A percentile compares a stretch with the other conserved stretches of the same genome.
Conservation (phyloP, 2,888 invertebrate genomes). For the Pollenia labialis region DNA sequence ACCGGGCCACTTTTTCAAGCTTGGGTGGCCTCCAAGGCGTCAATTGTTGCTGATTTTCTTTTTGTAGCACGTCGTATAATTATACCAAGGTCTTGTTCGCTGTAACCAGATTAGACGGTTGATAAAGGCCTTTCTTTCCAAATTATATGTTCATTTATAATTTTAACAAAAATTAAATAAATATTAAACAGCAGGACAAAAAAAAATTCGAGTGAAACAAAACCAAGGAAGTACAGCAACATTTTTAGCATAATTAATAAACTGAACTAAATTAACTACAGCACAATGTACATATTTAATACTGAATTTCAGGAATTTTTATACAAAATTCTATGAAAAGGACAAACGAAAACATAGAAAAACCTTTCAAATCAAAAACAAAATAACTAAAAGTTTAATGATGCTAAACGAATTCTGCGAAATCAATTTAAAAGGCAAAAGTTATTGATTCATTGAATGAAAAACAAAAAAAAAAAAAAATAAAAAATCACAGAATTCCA, state of each 20-base stretch:
- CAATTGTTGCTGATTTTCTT: too few relatives aligned
- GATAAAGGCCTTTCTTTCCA: too few relatives aligned
- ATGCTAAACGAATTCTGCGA: not conserved
- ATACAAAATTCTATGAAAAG: not conserved
- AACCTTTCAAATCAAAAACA: too few relatives aligned
- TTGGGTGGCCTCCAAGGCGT: too few relatives aligned
- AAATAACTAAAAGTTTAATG: not conserved
- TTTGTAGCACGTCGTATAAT: too few relatives aligned
- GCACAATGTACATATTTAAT: not conserved
- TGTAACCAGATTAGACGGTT: too few relatives aligned
- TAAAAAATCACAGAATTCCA: too few relatives aligned
- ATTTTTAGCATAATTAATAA: not conserved
- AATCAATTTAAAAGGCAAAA: too few relatives aligned
- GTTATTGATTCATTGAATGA: too few relatives aligned
- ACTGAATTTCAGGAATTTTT: slow-evolving; percentile 4
- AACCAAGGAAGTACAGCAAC: not conserved
- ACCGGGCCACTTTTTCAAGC: too few relatives aligned
- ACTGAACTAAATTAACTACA: slow-evolving; percentile 15
- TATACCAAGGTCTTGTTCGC: too few relatives aligned
- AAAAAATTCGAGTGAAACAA: not conserved
- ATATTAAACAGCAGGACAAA: not conserved
- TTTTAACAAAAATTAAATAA: slow-evolving; percentile 1
- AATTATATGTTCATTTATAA: not conserved
- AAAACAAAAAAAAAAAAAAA: too few relatives aligned
- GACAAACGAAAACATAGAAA: not conserved